Evolutionary conservation across 2,113 vertebrate species (phyloP).

Genomic region (Tringa solitaria): DNA sequence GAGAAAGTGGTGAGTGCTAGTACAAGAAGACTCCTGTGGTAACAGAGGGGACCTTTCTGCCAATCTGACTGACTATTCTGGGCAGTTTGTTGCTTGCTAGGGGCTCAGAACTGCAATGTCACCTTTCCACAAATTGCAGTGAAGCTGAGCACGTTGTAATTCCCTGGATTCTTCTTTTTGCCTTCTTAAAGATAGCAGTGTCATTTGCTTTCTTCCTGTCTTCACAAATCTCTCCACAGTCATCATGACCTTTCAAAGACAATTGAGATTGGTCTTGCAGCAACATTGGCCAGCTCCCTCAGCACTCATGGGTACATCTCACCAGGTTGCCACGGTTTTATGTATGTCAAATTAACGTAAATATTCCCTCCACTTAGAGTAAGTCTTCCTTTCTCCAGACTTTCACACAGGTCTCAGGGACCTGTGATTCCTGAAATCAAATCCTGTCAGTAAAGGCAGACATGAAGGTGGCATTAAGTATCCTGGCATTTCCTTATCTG

Average conservation of each 20-base stretch:
- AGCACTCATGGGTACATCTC: neutral
- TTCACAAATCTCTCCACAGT: neutral
- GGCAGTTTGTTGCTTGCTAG: neutral
- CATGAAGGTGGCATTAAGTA: neutral
- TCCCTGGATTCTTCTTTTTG: neutral
- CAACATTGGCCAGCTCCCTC: neutral
- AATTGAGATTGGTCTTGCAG: neutral
- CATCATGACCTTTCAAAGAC: neutral
- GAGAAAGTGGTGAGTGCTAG: neutral
- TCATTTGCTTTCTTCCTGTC: neutral
- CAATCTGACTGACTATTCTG: neutral
- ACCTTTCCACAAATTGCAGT: neutral
- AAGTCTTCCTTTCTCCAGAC: neutral
- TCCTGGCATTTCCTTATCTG: neutral
- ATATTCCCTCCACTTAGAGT: neutral
- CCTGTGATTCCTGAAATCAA: neutral
- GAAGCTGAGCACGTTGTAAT: neutral
- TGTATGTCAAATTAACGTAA: neutral
- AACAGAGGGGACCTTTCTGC: neutral
- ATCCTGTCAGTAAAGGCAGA: neutral
- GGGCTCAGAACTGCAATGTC: neutral
- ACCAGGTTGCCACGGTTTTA: neutral
- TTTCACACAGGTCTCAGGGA: neutral
- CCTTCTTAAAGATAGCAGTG: neutral
- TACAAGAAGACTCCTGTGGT: neutral